Percentiles rank a stretch among this genome's conserved stretches.
Evolutionary conservation across 2,113 vertebrate species (phyloP).

Genomic region (Oreochromis tanganicae): DNA sequence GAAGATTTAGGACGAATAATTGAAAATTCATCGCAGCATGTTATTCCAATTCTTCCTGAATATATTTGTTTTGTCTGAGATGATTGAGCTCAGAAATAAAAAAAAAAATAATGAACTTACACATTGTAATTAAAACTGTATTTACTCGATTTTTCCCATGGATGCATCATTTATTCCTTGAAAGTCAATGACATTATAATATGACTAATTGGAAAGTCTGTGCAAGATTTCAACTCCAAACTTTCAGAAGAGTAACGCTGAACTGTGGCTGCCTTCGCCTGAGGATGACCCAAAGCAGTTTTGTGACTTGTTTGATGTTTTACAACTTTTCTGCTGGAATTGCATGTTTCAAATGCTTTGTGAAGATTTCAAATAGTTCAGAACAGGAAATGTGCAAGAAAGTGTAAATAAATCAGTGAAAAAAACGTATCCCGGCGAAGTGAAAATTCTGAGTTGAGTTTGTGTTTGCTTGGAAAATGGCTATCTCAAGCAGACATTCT

Average conservation of each 20-base stretch:
- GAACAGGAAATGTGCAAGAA: background rate
- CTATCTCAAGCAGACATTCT: background rate
- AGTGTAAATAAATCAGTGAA: background rate
- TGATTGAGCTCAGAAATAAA: background rate
- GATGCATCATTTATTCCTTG: slow-evolving; percentile 24
- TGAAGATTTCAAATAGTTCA: background rate
- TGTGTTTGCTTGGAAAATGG: background rate
- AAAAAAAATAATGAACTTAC: background rate
- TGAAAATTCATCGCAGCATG: background rate
- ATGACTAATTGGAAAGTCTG: background rate
- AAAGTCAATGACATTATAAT: slow-evolving; percentile 7
- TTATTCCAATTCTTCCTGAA: background rate
- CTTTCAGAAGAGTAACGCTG: background rate
- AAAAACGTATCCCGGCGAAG: background rate
- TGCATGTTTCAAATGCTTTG: background rate
- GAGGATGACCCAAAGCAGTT: background rate
- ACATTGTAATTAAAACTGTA: slow-evolving; percentile 37
- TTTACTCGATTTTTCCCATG: slow-evolving; percentile 20
- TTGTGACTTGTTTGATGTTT: background rate
- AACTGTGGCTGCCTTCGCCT: background rate
- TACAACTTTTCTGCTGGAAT: background rate
- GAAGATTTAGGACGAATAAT: background rate
- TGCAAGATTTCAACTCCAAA: background rate
- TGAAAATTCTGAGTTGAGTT: background rate
- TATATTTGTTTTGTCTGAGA: slow-evolving; percentile 10